These are phyloP conservation scores for Cantharis rufa DNA, from an alignment of 2,888 invertebrate species.

Conservation along the genomic window DNA sequence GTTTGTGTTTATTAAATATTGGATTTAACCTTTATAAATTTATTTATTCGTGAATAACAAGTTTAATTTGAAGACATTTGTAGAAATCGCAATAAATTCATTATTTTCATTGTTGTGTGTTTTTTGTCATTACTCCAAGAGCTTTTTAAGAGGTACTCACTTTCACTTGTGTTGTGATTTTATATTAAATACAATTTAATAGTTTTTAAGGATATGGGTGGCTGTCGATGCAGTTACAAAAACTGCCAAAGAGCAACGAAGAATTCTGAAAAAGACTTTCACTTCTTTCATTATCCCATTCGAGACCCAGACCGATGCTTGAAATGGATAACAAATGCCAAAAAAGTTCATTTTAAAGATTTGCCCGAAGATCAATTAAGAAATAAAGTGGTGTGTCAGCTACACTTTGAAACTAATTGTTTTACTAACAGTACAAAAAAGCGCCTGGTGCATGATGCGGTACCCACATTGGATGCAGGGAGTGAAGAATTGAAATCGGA, in stretches of 20 bases:
- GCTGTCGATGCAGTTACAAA: constrained; percentile 63
- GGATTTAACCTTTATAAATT: not conserved
- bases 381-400: constrained; percentile 65
- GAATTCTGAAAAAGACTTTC: constrained; percentile 52
- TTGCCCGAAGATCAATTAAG: constrained; percentile 63
- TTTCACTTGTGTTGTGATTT: not conserved
- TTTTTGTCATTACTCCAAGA: not conserved
- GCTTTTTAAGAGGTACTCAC: not conserved
- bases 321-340: constrained; percentile 63
- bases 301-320: constrained; percentile 63
- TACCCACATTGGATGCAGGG: constrained; percentile 58
- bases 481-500: constrained; percentile 27
- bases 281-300: constrained; percentile 67
- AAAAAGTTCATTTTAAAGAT: constrained; percentile 59
- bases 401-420: constrained; percentile 64
- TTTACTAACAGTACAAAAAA: constrained; percentile 61
- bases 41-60: not conserved
- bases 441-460: constrained; percentile 60
- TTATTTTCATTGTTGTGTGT: not conserved
- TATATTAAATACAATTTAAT: not conserved
- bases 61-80: not conserved
- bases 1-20: not conserved
- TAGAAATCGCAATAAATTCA: not conserved
- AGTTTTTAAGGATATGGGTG: constrained; percentile 59
- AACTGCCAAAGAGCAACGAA: constrained; percentile 60